Evolutionary conservation across 1,140 invertebrate genomes (phyloP), one percentile per base, ranked within the genome.

Genomic region (Melanaphis sacchari): DNA sequence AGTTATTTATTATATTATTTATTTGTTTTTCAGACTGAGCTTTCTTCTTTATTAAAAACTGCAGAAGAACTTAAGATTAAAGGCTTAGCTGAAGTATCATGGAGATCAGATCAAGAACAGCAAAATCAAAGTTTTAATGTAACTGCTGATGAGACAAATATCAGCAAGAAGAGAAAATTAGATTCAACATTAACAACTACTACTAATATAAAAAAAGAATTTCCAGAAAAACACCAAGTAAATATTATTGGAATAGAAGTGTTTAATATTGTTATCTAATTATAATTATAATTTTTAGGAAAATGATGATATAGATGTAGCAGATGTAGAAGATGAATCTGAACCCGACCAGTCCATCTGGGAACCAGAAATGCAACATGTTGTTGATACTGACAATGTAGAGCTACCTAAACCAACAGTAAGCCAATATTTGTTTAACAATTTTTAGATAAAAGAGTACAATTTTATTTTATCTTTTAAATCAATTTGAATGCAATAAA

Each of bases 31-130:
- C 95, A 98, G 97, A 97, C 97, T 90, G 97, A 98, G 95, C 95
- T 99, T 88, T 97, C 97, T 31, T 98, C 98, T 49, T 95, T 99
- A 88, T 95, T 99, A 94, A 98, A 98, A 96, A 98, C 98, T 93
- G 98, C 98, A 2, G 98, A 99, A 95, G 98, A 98, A 95, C 95
- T 99, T 21, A 96, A 98, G 95, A 98, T 99, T 94, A 99, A 99
- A 95, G 98, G 98, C 0, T 95, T 99, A 38, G 98, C 98, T 66
- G 98, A 98, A 95, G 97, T 98, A 7, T 97, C 97, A 93, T 98
- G 97, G 97, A 96, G 94, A 54, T 93, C 94, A 40, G 94, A 95
- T 66, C 94, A 94, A n/a, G 94, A 94, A 93, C 91, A 82, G 11
- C 90, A 43, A 82, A 91, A 52, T 84, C 43, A 92, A 52, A 54